Evolutionary conservation across 2,797 vertebrate genomes (phyloP), one percentile per base, ranked within the genome.

Genomic region (Enteromius argenteus): DNA sequence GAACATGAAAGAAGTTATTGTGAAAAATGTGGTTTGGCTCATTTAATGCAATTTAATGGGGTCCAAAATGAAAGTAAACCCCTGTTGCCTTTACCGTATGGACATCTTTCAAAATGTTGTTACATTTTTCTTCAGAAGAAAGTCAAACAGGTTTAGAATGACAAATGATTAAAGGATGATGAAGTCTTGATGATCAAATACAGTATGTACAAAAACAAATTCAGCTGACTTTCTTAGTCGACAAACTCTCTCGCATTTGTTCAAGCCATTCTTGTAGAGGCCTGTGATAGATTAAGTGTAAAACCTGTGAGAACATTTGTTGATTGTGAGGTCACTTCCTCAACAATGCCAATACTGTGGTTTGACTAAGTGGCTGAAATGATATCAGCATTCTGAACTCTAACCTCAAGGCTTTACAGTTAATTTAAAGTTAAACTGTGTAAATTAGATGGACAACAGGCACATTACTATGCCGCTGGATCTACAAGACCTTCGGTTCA

Each of bases 301-400:
- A 78, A 80, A 83, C 56, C 35, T 80, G 75, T 71, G 56, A 49
- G 44, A 80, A 78, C 46, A 72, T 51, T 72, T 39, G 35, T 53
- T 73, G 80, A 14, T 46, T 84, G 76, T 60, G 27, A 56, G 67
- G 46, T 62, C 56, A 62, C 44, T n/a, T 49, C 15, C 49, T 58
- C 66, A 56, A 51, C 49, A 37, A 80, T 46, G 35, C 68, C 44
- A 84, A 46, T 76, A 68, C 62, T 79, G 83, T 66, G 37, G 80
- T 84, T 84, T 75, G 78, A 85, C 49, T 67, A 77, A 73, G 64
- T 82, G 73, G 75, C 77, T 67, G 44, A 68, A 85, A 88, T 85
- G 42, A 71, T 64, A 23, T 66, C 60, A 83, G 10, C 14, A 11
- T 58, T 85, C 53, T 80, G 62, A 81, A 82, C 81, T 86, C 72